Evolutionary conservation across 2,888 invertebrate species (phyloP), one percentile per base, ranked within the genome.

Genomic region (Spodoptera exigua): DNA sequence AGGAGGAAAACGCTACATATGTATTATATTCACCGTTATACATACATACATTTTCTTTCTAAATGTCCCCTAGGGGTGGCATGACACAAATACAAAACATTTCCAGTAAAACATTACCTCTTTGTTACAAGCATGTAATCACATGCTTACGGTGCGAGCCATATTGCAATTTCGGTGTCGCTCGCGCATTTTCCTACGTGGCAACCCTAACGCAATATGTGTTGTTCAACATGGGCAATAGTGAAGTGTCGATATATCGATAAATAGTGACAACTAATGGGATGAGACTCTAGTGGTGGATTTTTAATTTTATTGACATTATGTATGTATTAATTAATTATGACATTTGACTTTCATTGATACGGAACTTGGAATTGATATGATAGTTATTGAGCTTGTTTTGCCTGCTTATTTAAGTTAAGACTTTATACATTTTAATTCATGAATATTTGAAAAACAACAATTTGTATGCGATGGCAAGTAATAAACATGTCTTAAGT

Each of bases 111-210:
- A 56, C 51, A 61, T 65, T 70, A 74, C 44, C 55, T 78, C 76
- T 59, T 57, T 72, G 78, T 70, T 62, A 64, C 68, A 73, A 74
- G 72, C 58, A 74, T 79, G 83, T 87, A 87, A 88, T 86, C 84
- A 84, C 79, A 82, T 84, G 86, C 82, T 87, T 84, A 83, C 81
- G 64, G 77, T 78, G 76, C 78, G 75, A 77, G 80, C 81, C 75
- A 86, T 88, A 89, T 89, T 89, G 89, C 89, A 86, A 82, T 86
- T 87, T 86, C 62, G 76, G 80, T 82, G 84, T 86, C 82, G 79
- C 83, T 78, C 66, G 79, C 77, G 81, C 78, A 82, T 79, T 86
- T 85, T 83, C 79, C 79, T 69, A 79, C 75, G 70, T 71, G 60
- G 70, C 62, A 71, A 51, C 74, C 74, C 63, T 66, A 72, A 78